phyloP scores from a whole-genome alignment of 2,113 vertebrate genomes.

The Nestor notabilis region DNA sequence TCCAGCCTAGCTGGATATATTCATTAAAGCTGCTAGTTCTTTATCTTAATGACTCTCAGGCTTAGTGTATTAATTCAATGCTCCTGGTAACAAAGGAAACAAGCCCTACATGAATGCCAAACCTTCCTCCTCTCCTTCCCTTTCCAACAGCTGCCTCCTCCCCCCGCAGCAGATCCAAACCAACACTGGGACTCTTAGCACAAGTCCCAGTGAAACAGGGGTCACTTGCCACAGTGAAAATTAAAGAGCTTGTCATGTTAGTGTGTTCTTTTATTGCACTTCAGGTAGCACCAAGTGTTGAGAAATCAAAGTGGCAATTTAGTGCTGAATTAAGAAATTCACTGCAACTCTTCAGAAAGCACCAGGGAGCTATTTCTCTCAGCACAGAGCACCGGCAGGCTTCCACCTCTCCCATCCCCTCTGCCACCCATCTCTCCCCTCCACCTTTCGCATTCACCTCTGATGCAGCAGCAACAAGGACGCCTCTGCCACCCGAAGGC shows the following conservation, averaged over 20 bases:
- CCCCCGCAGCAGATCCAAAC: neutral
- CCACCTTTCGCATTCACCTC: neutral
- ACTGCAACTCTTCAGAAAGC: neutral
- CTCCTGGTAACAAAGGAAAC: conserved; percentile 62
- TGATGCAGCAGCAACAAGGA: neutral
- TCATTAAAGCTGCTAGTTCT: conserved; percentile 69
- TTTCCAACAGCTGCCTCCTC: neutral
- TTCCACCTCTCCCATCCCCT: neutral
- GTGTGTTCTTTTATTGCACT: neutral
- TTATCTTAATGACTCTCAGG: conserved; percentile 71
- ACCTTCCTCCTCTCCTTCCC: conserved; percentile 14
- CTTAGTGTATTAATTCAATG: conserved; percentile 59
- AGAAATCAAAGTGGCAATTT: neutral
- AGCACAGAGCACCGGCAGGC: rapidly evolving
- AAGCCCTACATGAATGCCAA: conserved; percentile 31
- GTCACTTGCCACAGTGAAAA: neutral
- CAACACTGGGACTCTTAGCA: neutral
- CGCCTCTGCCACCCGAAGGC: rapidly evolving
- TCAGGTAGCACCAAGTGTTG: rapidly evolving
- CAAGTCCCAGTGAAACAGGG: neutral
- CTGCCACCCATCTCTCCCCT: rapidly evolving
- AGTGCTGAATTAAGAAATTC: neutral
- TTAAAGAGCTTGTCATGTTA: neutral
- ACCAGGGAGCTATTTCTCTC: rapidly evolving
- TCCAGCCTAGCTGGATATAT: conserved; percentile 66